Base-by-base conservation (phyloP, 1,140 invertebrate genomes). In the Trypoxylus dichotomus region DNA sequence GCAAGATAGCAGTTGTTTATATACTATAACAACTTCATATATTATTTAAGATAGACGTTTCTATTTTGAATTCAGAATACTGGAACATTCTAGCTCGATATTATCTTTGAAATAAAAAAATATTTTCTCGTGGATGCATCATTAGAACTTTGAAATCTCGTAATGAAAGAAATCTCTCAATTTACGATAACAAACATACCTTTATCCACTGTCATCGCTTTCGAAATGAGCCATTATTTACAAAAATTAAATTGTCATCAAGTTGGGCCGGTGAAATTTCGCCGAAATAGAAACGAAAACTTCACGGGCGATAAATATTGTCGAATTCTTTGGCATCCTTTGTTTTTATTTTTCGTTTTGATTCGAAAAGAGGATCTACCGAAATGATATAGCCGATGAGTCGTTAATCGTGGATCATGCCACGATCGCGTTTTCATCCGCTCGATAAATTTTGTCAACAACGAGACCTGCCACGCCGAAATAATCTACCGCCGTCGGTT, bases 371-470 rank as follows among this genome's bases (percentile, higher is more conserved):
- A 58, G 21, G 21, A 58, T 58, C 47, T 3, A 58, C 47, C 47
- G 21, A 5, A 58, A 58, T 58, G 21, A 58, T 58, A 7, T 7
- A 5, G 7, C 21, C 47, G 47, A 58, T 58, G 47, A 58, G 47
- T 21, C 47, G 47, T 58, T 58, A 58, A 58, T 58, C 47, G 47
- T 58, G 21, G 15, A 58, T 58, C 21, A 58, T 58, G 47, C 47
- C 47, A 5, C 15, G 15, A 2, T 58, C 47, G 7, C 7, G 21
- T 58, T 58, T 58, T 58, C 21, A 13, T 58, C 47, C 7, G 47
- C 7, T 58, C 47, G 47, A 58, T 58, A 58, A 58, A 58, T 58
- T 58, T n/a, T 58, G 47, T 58, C 47, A 58, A 58, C 47, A 58
- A 58, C 47, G 15, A 58, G 47, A 19, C 21, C 47, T 19, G 47